Conservation (phyloP, 2,113 vertebrate species). For the Dicrurus megarhynchus region DNA sequence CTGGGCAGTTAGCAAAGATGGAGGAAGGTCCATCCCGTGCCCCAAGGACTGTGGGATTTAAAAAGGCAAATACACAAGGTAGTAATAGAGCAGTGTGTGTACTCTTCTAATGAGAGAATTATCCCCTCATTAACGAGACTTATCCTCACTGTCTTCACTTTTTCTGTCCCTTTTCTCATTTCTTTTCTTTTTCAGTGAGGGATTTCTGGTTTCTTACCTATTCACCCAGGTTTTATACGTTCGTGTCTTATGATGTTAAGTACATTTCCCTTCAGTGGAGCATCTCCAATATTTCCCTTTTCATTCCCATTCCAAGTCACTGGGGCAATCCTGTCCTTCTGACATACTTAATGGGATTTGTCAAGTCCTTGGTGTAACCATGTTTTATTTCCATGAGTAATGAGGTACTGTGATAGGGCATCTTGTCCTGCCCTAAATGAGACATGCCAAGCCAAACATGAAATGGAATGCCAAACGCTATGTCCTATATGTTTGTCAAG, state of each 20-base stretch:
- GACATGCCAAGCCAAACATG: conserved; percentile 61
- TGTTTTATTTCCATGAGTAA: conserved; percentile 61
- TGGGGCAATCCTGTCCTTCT: not conserved
- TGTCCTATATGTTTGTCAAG: conserved; percentile 57
- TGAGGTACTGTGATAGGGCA: conserved; percentile 20
- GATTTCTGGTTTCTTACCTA: not conserved
- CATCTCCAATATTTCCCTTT: not conserved
- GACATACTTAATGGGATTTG: conserved; percentile 15
- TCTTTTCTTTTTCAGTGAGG: no score
- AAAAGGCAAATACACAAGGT: not conserved
- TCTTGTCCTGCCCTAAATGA: conserved; percentile 44
- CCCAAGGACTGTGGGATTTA: not conserved
- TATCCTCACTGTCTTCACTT: not conserved
- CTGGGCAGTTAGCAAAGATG: not conserved
- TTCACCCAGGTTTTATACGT: not conserved
- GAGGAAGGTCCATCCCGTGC: not conserved
- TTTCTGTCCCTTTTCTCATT: not conserved
- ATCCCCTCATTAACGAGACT: not conserved
- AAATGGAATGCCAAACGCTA: conserved; percentile 47
- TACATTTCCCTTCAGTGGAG: not conserved
- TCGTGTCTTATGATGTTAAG: not conserved
- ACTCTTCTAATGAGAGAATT: not conserved
- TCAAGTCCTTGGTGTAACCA: conserved; percentile 17
- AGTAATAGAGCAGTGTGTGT: not conserved
- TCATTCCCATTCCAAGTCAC: not conserved